A percentile compares a stretch with the other conserved stretches of the same genome.
phyloP scores from a whole-genome alignment of 1,140 invertebrate genomes.

The Hormaphis cornu region DNA sequence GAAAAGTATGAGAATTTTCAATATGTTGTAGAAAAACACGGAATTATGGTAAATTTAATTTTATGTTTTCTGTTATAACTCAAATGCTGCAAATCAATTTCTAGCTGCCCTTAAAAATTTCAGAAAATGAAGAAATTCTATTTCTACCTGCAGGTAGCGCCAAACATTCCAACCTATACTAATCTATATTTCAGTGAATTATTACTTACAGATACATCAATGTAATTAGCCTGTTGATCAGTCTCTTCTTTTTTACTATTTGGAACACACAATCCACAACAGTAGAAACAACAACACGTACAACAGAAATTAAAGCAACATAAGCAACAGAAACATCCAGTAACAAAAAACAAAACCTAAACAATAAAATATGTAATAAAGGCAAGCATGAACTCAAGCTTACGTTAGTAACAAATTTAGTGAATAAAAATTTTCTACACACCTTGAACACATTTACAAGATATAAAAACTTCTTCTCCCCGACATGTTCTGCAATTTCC shows the following conservation, averaged over 20 bases:
- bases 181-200: no score
- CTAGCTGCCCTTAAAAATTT: no score
- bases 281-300: no score
- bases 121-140: no score
- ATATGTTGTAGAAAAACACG: no score
- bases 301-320: slow-evolving; percentile 97
- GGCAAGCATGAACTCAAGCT: neutral
- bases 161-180: no score
- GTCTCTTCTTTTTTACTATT: slow-evolving; percentile 69
- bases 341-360: slow-evolving; percentile 73
- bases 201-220: slow-evolving; percentile 76
- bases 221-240: slow-evolving; percentile 75
- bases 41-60: no score
- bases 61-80: no score
- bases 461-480: slow-evolving; percentile 89
- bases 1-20: no score
- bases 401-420: neutral
- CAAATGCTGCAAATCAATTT: no score
- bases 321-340: slow-evolving; percentile 84
- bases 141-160: no score
- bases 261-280: slow-evolving; percentile 92
- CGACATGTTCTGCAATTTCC: slow-evolving; percentile 92
- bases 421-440: slow-evolving; percentile 37
- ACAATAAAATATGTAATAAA: slow-evolving; percentile 39
- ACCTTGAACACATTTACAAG: slow-evolving; percentile 93